These are phyloP conservation scores for Macrocentrus cingulum DNA, from an alignment of 1,140 invertebrate species.

Conservation along the genomic window DNA sequence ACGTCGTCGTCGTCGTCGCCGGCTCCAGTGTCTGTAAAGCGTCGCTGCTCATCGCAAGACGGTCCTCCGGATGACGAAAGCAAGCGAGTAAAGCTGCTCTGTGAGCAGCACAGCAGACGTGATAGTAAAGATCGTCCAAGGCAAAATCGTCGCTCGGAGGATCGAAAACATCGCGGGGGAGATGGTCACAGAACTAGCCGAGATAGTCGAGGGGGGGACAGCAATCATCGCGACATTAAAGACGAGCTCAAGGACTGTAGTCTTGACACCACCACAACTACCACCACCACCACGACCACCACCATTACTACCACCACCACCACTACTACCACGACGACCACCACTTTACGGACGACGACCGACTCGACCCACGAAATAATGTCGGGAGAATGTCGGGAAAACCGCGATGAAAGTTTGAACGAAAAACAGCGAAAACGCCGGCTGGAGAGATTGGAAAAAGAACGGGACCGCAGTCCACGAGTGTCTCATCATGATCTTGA, in stretches of 20 bases:
- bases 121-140: constrained; percentile 72
- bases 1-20: too few species aligned
- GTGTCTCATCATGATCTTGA: constrained; percentile 59
- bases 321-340: too few species aligned
- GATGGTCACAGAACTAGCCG: constrained; percentile 51
- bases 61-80: constrained; percentile 67
- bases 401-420: constrained; percentile 20
- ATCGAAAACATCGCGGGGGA: constrained; percentile 53
- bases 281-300: too few species aligned
- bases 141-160: constrained; percentile 53
- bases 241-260: too few species aligned
- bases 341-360: too few species aligned
- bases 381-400: constrained; percentile 33
- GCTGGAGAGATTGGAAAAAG: constrained; percentile 30
- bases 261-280: too few species aligned
- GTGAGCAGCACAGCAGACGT: constrained; percentile 65
- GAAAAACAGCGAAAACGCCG: constrained; percentile 32
- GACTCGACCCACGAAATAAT: constrained; percentile 23
- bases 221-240: constrained; percentile 31
- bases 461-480: constrained; percentile 50
- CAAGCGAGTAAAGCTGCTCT: constrained; percentile 69
- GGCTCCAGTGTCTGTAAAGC: constrained; percentile 67
- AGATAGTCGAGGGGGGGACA: constrained; percentile 52
- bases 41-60: constrained; percentile 77
- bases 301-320: too few species aligned